These are phyloP conservation scores for Pluvianellus socialis DNA, from an alignment of 2,113 vertebrate species.

Conservation along the genomic window DNA sequence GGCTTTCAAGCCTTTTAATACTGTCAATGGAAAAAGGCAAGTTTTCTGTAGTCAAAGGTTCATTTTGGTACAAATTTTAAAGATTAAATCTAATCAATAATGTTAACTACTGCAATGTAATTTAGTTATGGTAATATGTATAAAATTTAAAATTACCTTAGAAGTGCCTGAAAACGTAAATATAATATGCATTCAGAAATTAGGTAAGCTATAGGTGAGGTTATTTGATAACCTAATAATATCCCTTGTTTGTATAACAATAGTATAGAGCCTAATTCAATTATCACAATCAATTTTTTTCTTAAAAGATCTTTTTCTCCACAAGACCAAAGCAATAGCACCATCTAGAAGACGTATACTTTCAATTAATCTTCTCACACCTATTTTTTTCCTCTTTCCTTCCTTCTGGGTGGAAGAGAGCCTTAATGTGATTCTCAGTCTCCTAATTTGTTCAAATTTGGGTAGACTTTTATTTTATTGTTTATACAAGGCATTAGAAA, in stretches of 20 bases:
- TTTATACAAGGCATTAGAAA: background rate
- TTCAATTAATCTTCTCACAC: background rate
- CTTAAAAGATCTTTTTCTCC: background rate
- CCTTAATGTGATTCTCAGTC: background rate
- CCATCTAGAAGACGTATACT: slow-evolving; percentile 49
- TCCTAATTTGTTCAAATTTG: background rate
- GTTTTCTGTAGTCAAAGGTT: background rate
- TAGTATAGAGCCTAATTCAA: background rate
- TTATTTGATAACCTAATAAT: background rate
- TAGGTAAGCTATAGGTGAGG: background rate
- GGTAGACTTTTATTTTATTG: background rate
- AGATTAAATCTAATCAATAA: background rate
- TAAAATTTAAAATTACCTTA: background rate
- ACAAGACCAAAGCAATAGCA: slow-evolving; percentile 45
- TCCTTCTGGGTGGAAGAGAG: background rate
- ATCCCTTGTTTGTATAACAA: background rate
- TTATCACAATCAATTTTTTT: background rate
- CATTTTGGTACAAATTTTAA: background rate
- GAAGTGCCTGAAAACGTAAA: background rate
- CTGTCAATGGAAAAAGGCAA: background rate
- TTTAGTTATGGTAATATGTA: background rate
- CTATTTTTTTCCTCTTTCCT: background rate
- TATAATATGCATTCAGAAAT: background rate
- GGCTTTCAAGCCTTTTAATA: background rate
- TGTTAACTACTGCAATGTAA: background rate